Evolutionary conservation across 2,113 vertebrate genomes (phyloP).

Genomic region (Myxocyprinus asiaticus): DNA sequence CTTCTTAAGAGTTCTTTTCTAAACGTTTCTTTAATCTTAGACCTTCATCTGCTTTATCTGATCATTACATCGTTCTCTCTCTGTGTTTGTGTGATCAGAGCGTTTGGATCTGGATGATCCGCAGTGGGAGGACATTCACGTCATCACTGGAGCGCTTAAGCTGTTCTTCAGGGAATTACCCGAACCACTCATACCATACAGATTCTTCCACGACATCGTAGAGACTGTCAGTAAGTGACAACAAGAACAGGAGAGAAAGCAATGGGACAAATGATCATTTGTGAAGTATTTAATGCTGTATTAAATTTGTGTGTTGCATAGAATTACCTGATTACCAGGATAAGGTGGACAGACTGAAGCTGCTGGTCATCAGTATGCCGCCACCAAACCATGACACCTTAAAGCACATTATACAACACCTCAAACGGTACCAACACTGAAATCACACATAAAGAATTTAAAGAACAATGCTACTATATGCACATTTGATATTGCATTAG

Average conservation of each 20-base stretch:
- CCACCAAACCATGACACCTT: slow-evolving; percentile 82
- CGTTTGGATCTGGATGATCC: slow-evolving; percentile 83
- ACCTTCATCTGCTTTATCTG: too few species aligned
- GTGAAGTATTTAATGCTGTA: background rate
- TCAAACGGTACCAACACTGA: slow-evolving; percentile 75
- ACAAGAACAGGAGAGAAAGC: too few species aligned
- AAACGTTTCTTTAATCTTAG: too few species aligned
- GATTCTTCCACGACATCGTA: slow-evolving; percentile 76
- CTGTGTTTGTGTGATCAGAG: slow-evolving; percentile 72
- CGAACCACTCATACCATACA: slow-evolving; percentile 82
- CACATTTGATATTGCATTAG: too few species aligned
- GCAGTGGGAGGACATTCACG: slow-evolving; percentile 90
- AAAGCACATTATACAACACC: slow-evolving; percentile 80
- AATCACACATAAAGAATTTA: too few species aligned
- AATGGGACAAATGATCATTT: too few species aligned
- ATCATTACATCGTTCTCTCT: too few species aligned
- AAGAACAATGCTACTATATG: too few species aligned
- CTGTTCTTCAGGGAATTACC: slow-evolving; percentile 92
- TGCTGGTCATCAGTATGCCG: slow-evolving; percentile 79
- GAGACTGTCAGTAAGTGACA: slow-evolving; percentile 80
- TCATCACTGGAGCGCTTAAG: slow-evolving; percentile 89
- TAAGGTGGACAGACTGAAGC: slow-evolving; percentile 77
- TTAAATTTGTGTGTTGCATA: slow-evolving; percentile 56
- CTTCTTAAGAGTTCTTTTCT: too few species aligned
- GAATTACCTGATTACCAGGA: slow-evolving; percentile 79